Conservation (phyloP, 2,797 vertebrate genomes). For the Sparus aurata region DNA sequence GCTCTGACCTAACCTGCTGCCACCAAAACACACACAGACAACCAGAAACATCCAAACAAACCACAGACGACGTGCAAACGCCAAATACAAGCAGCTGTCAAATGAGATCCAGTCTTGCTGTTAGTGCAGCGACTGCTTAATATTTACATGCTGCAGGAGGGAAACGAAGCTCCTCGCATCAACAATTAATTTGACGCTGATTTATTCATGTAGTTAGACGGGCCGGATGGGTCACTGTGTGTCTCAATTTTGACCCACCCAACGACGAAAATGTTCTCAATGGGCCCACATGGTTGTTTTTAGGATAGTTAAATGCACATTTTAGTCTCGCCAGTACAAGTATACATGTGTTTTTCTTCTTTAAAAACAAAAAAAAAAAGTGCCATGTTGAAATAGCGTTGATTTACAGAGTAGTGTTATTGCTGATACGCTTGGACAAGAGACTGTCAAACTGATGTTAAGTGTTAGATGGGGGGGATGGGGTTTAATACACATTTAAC, state of each 20-base stretch:
- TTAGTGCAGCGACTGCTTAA: slow-evolving; percentile 48
- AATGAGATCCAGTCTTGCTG: slow-evolving; percentile 50
- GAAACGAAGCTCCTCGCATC: slow-evolving; percentile 59
- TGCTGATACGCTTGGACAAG: slow-evolving; percentile 36
- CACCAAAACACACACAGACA: slow-evolving; percentile 49
- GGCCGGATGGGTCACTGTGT: slow-evolving; percentile 31
- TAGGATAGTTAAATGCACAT: slow-evolving; percentile 32
- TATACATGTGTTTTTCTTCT: slow-evolving; percentile 29
- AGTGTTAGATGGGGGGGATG: slow-evolving; percentile 22
- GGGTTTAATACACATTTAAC: slow-evolving; percentile 60
- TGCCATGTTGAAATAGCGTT: slow-evolving; percentile 58
- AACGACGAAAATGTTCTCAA: slow-evolving; percentile 46
- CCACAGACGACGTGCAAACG: slow-evolving; percentile 51
- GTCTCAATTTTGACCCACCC: slow-evolving; percentile 40
- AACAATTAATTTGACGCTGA: slow-evolving; percentile 61
- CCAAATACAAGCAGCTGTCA: slow-evolving; percentile 54
- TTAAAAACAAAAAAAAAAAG: slow-evolving; percentile 24
- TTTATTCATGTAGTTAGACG: slow-evolving; percentile 59
- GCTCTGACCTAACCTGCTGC: slow-evolving; percentile 59
- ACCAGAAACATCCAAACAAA: slow-evolving; percentile 48
- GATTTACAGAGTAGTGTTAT: slow-evolving; percentile 48
- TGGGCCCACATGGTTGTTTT: slow-evolving; percentile 22
- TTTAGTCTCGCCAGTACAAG: slow-evolving; percentile 25
- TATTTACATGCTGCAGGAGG: slow-evolving; percentile 60
- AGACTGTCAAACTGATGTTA: slow-evolving; percentile 37